These are phyloP conservation scores for Galerucella nymphaeae DNA, from an alignment of 2,888 invertebrate species.

Conservation along the genomic window DNA sequence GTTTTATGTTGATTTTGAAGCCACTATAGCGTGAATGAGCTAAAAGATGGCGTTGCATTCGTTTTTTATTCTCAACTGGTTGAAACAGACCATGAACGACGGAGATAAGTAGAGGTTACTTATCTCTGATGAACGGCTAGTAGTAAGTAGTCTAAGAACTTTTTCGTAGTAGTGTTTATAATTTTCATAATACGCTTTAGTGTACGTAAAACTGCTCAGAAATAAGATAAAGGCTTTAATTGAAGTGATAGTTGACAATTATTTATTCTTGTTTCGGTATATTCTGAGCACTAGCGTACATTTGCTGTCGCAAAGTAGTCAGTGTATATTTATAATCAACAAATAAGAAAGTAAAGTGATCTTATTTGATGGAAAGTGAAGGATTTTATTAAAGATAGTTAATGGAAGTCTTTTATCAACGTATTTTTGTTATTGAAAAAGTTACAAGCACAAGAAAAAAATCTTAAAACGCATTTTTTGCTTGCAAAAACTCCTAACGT, in stretches of 20 bases:
- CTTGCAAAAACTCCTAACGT: no score
- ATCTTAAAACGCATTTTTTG: no score
- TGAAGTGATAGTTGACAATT: constrained; percentile 19
- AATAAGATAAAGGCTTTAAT: constrained; percentile 10
- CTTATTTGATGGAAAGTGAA: constrained; percentile 16
- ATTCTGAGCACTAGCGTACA: constrained; percentile 38
- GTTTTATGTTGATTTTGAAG: not conserved
- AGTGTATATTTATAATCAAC: constrained; percentile 26
- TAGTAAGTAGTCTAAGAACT: constrained; percentile 9
- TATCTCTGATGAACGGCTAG: constrained; percentile 18
- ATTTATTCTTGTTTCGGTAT: not conserved
- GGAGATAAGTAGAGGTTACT: no score
- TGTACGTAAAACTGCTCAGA: constrained; percentile 36
- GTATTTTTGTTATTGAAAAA: no score
- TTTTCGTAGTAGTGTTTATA: constrained; percentile 19
- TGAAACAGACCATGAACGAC: constrained; percentile 45
- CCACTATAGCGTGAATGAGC: not conserved
- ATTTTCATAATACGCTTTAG: constrained; percentile 42
- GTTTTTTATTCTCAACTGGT: constrained; percentile 45
- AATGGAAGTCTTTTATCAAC: no score
- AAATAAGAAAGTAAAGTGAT: not conserved
- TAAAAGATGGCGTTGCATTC: constrained; percentile 25
- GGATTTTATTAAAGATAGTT: not conserved
- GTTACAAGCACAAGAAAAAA: no score
- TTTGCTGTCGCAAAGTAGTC: constrained; percentile 38